A percentile compares a stretch with the other conserved stretches of the same genome.
Conservation (phyloP, 2,113 vertebrate species). For the Delphinus delphis region DNA sequence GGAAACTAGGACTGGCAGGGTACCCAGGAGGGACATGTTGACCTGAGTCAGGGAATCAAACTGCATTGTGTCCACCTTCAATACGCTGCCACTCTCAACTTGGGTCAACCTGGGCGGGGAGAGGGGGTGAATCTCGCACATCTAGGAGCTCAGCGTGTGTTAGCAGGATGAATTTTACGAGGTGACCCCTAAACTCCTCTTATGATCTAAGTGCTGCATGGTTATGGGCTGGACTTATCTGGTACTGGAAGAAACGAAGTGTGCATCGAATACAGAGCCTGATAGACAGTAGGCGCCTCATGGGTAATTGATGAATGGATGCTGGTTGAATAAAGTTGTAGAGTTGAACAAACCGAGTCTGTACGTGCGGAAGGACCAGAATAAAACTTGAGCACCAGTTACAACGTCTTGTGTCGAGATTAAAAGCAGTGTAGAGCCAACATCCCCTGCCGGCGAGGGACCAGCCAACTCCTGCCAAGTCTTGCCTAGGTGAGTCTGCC, state of each 20-base stretch:
- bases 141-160: background rate
- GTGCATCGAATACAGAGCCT: background rate
- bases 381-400: constrained; percentile 31
- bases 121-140: background rate
- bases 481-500: background rate
- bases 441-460: background rate
- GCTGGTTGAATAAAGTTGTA: constrained; percentile 19
- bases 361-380: background rate
- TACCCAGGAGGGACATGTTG: background rate
- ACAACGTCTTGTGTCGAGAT: background rate
- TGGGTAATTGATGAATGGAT: background rate
- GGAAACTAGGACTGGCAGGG: too few relatives aligned
- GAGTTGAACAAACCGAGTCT: background rate
- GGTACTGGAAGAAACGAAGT: background rate
- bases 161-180: background rate
- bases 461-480: background rate
- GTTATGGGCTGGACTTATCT: background rate
- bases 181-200: background rate
- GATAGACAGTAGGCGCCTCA: background rate
- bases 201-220: background rate
- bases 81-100: background rate
- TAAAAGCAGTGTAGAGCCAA: background rate
- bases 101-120: background rate
- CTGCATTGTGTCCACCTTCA: background rate
- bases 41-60: background rate